A percentile compares a stretch with the other conserved stretches of the same genome.
These are phyloP conservation scores for Volucella inflata DNA, from an alignment of 2,888 invertebrate genomes.

Conservation along the genomic window DNA sequence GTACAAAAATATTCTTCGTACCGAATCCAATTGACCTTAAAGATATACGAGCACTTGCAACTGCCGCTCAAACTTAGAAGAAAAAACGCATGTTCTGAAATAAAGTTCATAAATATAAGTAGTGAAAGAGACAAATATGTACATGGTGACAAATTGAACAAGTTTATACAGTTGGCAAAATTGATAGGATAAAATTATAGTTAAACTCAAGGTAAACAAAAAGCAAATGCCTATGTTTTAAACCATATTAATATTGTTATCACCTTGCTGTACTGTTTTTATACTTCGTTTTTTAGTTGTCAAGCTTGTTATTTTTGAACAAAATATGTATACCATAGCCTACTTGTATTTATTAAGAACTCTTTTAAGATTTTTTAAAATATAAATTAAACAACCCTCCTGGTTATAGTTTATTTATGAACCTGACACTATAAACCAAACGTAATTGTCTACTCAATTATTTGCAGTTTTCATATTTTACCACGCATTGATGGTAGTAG, in stretches of 20 bases:
- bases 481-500: constrained; percentile 27
- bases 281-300: too few species aligned
- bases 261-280: too few species aligned
- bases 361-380: constrained; percentile 6
- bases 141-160: too few species aligned
- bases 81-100: constrained; percentile 9
- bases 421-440: constrained; percentile 53
- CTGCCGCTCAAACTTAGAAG: constrained; percentile 60
- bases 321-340: too few species aligned
- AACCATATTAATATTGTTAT: too few species aligned
- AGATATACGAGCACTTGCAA: constrained; percentile 49
- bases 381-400: constrained; percentile 17
- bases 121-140: too few species aligned
- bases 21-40: constrained; percentile 72
- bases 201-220: too few species aligned
- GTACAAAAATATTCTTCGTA: constrained; percentile 42
- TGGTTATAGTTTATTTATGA: constrained; percentile 58
- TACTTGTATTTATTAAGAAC: too few species aligned
- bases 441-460: constrained; percentile 29
- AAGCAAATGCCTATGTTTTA: too few species aligned
- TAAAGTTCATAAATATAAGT: background rate
- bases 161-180: too few species aligned
- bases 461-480: constrained; percentile 55
- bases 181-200: too few species aligned
- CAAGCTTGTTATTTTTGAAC: too few species aligned